Conservation (phyloP, 2,888 invertebrate species). For the Drosophila emarginata region DNA sequence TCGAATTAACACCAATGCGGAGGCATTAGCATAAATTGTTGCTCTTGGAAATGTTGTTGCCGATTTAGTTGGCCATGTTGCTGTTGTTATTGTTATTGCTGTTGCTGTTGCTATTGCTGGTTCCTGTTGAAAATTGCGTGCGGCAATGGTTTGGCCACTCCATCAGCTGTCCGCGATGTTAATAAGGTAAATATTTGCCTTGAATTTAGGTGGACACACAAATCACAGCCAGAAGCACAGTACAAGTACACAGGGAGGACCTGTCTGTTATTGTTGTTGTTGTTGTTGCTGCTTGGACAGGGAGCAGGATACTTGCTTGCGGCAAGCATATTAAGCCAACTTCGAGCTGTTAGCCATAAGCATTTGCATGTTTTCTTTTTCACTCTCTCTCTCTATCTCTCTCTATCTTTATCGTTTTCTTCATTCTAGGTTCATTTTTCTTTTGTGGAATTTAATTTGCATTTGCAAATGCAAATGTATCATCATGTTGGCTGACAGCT, state of each 20-base stretch:
- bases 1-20: slow-evolving; percentile 67
- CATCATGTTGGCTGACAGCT: slow-evolving; percentile 60
- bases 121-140: slow-evolving; percentile 33
- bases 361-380: slow-evolving; percentile 20
- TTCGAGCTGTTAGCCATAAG: slow-evolving; percentile 8
- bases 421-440: slow-evolving; percentile 3
- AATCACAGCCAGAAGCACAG: slow-evolving; percentile 35
- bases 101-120: no score
- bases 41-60: slow-evolving; percentile 36
- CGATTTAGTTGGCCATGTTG: no score
- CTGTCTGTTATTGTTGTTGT: not conserved
- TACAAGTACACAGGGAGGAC: not conserved
- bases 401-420: not conserved
- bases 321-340: slow-evolving; percentile 5
- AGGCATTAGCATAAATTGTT: slow-evolving; percentile 64
- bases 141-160: slow-evolving; percentile 26
- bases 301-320: not conserved
- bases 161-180: slow-evolving; percentile 35
- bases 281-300: not conserved
- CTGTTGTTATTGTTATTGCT: slow-evolving; percentile 43
- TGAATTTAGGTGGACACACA: slow-evolving; percentile 44
- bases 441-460: slow-evolving; percentile 65
- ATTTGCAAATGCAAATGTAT: slow-evolving; percentile 71
- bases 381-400: not conserved
- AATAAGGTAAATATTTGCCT: slow-evolving; percentile 71